Evolutionary conservation across 2,797 vertebrate genomes (phyloP), one percentile per base, ranked within the genome.

Genomic region (Hephaestus fuliginosus): DNA sequence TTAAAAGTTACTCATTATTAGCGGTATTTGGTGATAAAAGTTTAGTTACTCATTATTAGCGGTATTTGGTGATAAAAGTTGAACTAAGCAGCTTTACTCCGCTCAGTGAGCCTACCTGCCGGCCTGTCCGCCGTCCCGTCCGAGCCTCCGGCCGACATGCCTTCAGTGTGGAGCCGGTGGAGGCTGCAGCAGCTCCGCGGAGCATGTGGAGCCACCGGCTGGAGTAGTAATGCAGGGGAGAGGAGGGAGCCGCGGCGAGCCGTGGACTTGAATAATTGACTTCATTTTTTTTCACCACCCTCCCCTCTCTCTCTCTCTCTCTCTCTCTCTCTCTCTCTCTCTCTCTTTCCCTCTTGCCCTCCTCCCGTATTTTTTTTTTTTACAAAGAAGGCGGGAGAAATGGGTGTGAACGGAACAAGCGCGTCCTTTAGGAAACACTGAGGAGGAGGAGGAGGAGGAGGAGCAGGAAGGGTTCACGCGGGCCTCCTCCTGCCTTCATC

Each of bases 61-160:
- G 5, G 30, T 33, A 33, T 33, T 3, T 3, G 3, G 30, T 33
- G 30, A 5, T 33, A 33, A 33, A 33, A 33, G 30, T 25, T 25
- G 25, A 25, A 25, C 25, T 25, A 25, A 25, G 25, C 25, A 25
- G 25, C 25, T 25, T 25, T 25, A 25, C 25, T 25, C 25, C 25
- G 25, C 25, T 1, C 25, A 33, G 30, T 33, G 30, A 33, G 30
- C 30, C 20, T 88, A 94, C 94, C 94, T 85, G 78, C 73, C 11
- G 58, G 57, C 36, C 66, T 28, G 80, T 83, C 88, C 70, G 83
- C 63, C 22, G 86, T 81, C 83, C 81, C 85, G 9, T 88, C 89
- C 14, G 67, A 83, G 77, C 78, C 78, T 1, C 74, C 74, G 78
- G 84, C 90, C 70, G 91, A 94, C 94, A 94, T 95, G 90, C 91